A percentile compares a stretch with the other conserved stretches of the same genome.
phyloP scores from a whole-genome alignment of 2,888 invertebrate species.

The Mimas tiliae region DNA sequence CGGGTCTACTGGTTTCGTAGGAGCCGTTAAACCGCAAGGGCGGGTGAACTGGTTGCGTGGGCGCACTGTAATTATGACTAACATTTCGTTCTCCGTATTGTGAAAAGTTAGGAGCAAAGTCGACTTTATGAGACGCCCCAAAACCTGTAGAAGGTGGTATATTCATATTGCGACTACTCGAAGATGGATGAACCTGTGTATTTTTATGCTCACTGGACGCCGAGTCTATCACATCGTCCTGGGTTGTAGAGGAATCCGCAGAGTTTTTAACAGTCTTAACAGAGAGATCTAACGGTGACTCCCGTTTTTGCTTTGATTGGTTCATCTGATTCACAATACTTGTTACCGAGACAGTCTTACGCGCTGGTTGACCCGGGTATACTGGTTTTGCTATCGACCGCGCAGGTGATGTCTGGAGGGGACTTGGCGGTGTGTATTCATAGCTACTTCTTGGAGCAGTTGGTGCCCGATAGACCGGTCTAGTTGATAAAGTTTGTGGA shows the following conservation, averaged over 20 bases:
- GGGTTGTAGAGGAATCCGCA: slow-evolving; percentile 94
- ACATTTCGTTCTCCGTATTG: slow-evolving; percentile 71
- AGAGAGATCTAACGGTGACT: slow-evolving; percentile 94
- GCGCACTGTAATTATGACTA: slow-evolving; percentile 53
- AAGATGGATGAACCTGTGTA: slow-evolving; percentile 62
- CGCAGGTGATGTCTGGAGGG: slow-evolving; percentile 69
- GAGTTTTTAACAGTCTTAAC: slow-evolving; percentile 95
- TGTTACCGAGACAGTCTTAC: slow-evolving; percentile 80
- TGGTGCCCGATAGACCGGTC: slow-evolving; percentile 60
- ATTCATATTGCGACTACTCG: slow-evolving; percentile 56
- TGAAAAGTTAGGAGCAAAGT: slow-evolving; percentile 91
- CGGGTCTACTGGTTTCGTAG: slow-evolving; percentile 60
- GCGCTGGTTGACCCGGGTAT: slow-evolving; percentile 72
- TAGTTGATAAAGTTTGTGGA: slow-evolving; percentile 60
- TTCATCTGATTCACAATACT: slow-evolving; percentile 79
- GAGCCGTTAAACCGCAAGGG: slow-evolving; percentile 67
- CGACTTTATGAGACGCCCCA: slow-evolving; percentile 88
- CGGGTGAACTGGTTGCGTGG: slow-evolving; percentile 54
- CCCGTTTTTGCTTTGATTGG: slow-evolving; percentile 85
- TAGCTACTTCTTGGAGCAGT: slow-evolving; percentile 66
- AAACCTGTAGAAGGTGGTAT: slow-evolving; percentile 52
- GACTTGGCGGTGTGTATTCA: slow-evolving; percentile 61
- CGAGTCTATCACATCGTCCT: slow-evolving; percentile 85
- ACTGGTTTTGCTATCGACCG: slow-evolving; percentile 68
- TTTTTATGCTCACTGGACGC: slow-evolving; percentile 66